These are phyloP conservation scores for Artibeus lituratus DNA, from an alignment of 2,797 vertebrate species.

Conservation along the genomic window DNA sequence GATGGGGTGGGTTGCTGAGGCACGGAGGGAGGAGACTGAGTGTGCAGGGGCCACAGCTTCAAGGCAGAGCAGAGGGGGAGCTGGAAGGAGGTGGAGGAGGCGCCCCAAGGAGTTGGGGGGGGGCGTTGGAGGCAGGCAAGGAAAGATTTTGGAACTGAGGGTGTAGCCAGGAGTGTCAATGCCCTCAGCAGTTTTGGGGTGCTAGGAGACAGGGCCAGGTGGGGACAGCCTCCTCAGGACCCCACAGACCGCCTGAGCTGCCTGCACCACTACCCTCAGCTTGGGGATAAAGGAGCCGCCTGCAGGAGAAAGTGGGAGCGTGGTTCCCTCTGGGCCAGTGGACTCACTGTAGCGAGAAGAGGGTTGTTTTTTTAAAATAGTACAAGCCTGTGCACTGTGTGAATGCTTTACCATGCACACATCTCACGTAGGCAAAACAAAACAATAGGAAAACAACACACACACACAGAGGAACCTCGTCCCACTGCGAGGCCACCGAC, in stretches of 20 bases:
- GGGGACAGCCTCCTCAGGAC: not conserved
- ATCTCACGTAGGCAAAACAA: not conserved
- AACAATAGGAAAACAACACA: not conserved
- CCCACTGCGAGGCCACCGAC: not conserved
- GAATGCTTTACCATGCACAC: not conserved
- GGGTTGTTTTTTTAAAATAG: not conserved
- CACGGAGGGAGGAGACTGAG: not conserved
- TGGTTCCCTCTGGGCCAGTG: not conserved
- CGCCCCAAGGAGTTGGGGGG: rapidly evolving
- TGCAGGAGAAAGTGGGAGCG: not conserved
- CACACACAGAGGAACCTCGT: not conserved
- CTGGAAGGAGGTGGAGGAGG: not conserved
- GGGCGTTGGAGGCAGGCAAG: not conserved
- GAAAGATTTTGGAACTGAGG: not conserved
- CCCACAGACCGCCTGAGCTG: not conserved
- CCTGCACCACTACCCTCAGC: too few relatives aligned
- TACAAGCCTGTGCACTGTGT: not conserved
- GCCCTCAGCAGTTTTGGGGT: not conserved
- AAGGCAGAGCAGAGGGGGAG: not conserved
- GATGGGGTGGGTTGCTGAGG: not conserved
- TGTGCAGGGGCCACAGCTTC: rapidly evolving
- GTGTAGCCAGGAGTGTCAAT: not conserved
- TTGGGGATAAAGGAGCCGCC: not conserved
- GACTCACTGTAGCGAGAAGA: not conserved
- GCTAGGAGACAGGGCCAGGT: not conserved